Evolutionary conservation across 1,140 invertebrate genomes (phyloP).

Genomic region (Drosophila novamexicana): DNA sequence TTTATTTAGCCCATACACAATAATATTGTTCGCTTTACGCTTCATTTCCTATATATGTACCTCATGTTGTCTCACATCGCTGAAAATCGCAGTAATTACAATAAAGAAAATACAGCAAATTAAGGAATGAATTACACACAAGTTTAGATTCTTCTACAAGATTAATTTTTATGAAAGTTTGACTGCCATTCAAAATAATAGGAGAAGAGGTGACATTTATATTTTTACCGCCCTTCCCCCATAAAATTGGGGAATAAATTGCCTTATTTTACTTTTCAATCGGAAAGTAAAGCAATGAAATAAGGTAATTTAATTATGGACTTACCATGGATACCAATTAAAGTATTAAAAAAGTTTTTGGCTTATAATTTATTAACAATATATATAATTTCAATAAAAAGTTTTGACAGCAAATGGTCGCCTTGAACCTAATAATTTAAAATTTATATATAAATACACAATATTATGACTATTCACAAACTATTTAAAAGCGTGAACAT

Average conservation of each 20-base stretch:
- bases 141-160: conserved; percentile 1
- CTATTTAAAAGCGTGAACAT: conserved; percentile 7
- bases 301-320: too few relatives aligned
- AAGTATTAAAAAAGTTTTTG: neutral
- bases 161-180: neutral
- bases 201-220: too few relatives aligned
- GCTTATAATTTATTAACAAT: neutral
- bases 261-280: too few relatives aligned
- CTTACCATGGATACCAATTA: too few relatives aligned
- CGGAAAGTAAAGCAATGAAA: too few relatives aligned
- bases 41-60: conserved; percentile 62
- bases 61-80: conserved; percentile 42
- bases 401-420: neutral
- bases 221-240: too few relatives aligned
- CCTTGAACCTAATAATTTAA: conserved; percentile 16
- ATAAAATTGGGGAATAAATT: too few relatives aligned
- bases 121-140: conserved; percentile 56
- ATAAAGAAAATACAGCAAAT: conserved; percentile 63
- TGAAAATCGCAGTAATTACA: conserved; percentile 61
- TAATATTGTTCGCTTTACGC: conserved; percentile 66
- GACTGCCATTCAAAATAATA: too few relatives aligned
- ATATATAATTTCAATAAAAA: neutral
- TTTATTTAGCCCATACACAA: conserved; percentile 45
- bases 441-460: neutral
- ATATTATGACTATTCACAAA: neutral